Conservation (phyloP, 1,140 invertebrate genomes). For the Caenorhabditis elegans region DNA sequence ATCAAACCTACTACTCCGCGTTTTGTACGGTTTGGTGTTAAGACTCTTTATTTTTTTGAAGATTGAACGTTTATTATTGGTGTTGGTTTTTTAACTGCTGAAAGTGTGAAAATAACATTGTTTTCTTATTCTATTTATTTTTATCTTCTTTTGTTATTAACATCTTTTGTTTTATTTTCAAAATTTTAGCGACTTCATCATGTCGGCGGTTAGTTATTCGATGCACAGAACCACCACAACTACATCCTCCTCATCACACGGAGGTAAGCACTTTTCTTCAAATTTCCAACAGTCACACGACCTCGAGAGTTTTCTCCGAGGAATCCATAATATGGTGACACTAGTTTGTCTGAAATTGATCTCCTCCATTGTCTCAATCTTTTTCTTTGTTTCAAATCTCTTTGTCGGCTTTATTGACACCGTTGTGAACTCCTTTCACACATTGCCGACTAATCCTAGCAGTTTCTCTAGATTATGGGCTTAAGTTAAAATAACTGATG, state of each 20-base stretch:
- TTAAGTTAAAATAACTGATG: too few relatives aligned
- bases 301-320: not conserved
- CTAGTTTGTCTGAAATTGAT: not conserved
- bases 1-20: not conserved
- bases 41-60: not conserved
- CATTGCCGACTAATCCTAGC: not conserved
- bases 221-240: constrained; percentile 1
- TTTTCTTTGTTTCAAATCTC: not conserved
- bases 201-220: not conserved
- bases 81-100: not conserved
- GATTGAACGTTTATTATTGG: not conserved
- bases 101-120: not conserved
- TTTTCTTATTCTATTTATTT: not conserved
- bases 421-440: not conserved
- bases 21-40: not conserved
- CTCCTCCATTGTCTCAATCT: not conserved
- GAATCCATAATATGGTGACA: not conserved
- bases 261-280: too few relatives aligned
- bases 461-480: too few relatives aligned
- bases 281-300: too few relatives aligned
- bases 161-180: not conserved
- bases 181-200: not conserved
- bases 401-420: not conserved
- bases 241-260: not conserved
- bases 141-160: not conserved